phyloP scores from a whole-genome alignment of 92 coral and sea anemone genomes.

The Heliopora coerulea region DNA sequence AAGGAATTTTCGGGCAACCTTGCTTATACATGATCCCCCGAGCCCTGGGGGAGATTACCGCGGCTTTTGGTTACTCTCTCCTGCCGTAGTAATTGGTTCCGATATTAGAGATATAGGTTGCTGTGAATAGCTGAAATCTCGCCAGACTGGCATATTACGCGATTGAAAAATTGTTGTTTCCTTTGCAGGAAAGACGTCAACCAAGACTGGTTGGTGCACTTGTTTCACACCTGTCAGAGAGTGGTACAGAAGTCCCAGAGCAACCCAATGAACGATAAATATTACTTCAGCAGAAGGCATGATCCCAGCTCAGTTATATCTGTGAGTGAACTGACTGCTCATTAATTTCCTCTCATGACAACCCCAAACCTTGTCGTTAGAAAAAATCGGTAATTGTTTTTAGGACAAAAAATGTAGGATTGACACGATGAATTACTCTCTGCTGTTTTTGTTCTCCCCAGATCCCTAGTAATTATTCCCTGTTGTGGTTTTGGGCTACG shows the following conservation, averaged over 20 bases:
- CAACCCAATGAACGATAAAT: constrained; percentile 37
- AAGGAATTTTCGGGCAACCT: neutral
- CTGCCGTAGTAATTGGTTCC: too few species aligned
- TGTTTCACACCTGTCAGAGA: constrained; percentile 91
- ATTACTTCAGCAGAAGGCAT: constrained; percentile 37
- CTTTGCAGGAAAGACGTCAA: constrained; percentile 71
- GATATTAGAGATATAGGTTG: too few species aligned
- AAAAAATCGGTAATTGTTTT: too few species aligned
- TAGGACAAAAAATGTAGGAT: too few species aligned
- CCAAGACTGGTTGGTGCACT: constrained; percentile 78
- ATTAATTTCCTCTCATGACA: too few species aligned
- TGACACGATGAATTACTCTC: too few species aligned
- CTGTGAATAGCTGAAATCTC: too few species aligned
- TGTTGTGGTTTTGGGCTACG: constrained; percentile 96
- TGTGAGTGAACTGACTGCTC: constrained; percentile 7
- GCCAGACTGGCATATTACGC: neutral
- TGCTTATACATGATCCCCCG: too few species aligned
- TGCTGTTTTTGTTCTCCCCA: constrained; percentile 31
- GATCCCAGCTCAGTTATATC: constrained; percentile 30
- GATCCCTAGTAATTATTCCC: constrained; percentile 83
- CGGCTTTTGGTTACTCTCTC: too few species aligned
- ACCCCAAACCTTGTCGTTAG: too few species aligned
- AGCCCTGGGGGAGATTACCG: too few species aligned
- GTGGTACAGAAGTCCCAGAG: constrained; percentile 11
- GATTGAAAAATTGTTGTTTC: neutral